Conservation (phyloP, 1,140 invertebrate genomes). For the Linepithema humile region DNA sequence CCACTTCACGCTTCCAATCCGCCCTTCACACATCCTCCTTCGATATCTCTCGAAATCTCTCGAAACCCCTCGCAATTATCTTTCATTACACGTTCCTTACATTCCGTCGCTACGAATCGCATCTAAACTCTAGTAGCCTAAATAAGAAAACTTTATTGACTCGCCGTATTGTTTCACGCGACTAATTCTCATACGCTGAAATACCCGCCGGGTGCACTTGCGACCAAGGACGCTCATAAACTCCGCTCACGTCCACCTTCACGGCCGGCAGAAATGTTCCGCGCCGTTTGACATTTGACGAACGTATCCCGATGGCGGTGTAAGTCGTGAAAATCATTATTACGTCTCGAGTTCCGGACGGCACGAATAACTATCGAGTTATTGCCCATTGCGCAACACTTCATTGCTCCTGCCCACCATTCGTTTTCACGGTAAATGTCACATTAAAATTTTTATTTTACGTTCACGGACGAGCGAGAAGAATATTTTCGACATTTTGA, state of each 20-base stretch:
- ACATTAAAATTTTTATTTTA: no score
- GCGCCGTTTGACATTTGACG: constrained; percentile 6
- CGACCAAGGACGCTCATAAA: constrained; percentile 18
- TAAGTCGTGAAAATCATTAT: neutral
- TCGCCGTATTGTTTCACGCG: neutral
- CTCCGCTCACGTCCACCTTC: neutral
- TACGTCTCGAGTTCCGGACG: neutral
- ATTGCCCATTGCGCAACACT: neutral
- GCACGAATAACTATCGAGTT: neutral
- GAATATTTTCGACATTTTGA: neutral
- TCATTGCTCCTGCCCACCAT: neutral
- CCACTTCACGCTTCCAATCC: neutral
- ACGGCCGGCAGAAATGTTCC: neutral
- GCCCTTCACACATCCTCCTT: neutral
- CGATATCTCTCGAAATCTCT: neutral
- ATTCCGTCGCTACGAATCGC: neutral
- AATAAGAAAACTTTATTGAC: constrained; percentile 11
- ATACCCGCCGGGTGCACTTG: neutral
- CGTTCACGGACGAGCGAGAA: neutral
- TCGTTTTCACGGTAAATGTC: no score
- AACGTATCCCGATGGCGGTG: neutral
- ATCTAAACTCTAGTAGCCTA: neutral
- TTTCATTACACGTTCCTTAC: neutral
- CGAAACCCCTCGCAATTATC: neutral
- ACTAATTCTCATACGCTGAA: neutral